These are phyloP conservation scores for Orientallactaga sibirica DNA, from an alignment of 2,797 vertebrate genomes.

Conservation along the genomic window DNA sequence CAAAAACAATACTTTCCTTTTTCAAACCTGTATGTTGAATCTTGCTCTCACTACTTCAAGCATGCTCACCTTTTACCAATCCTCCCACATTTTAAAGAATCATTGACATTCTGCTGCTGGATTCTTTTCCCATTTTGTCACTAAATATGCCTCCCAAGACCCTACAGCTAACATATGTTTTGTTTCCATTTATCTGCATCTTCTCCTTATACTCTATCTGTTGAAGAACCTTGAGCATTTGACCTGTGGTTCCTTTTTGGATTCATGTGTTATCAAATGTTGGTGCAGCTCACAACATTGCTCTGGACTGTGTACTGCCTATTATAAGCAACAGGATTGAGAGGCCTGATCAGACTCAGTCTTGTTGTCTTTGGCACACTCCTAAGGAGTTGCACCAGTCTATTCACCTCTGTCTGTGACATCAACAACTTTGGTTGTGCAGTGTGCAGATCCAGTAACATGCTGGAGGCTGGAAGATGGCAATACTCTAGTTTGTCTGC, in stretches of 20 bases:
- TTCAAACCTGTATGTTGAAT: not conserved
- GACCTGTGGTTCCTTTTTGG: not conserved
- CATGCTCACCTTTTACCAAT: not conserved
- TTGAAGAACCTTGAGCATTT: not conserved
- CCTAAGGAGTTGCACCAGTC: not conserved
- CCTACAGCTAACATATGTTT: not conserved
- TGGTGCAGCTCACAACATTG: not conserved
- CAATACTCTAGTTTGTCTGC: not conserved
- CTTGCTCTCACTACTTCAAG: not conserved
- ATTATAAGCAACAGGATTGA: not conserved
- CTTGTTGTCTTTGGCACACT: not conserved
- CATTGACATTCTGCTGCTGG: not conserved
- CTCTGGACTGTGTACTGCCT: not conserved
- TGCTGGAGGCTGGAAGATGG: not conserved
- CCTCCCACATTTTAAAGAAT: not conserved
- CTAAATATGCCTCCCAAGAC: not conserved
- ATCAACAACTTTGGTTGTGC: not conserved
- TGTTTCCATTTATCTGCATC: not conserved
- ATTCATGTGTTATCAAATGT: not conserved
- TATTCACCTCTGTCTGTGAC: not conserved
- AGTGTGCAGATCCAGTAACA: not conserved
- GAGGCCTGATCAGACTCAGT: not conserved
- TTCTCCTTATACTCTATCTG: not conserved
- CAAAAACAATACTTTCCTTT: not conserved
- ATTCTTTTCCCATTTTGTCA: not conserved